phyloP scores from a whole-genome alignment of 2,797 vertebrate species.

The Cynodonichthys magdalenae region DNA sequence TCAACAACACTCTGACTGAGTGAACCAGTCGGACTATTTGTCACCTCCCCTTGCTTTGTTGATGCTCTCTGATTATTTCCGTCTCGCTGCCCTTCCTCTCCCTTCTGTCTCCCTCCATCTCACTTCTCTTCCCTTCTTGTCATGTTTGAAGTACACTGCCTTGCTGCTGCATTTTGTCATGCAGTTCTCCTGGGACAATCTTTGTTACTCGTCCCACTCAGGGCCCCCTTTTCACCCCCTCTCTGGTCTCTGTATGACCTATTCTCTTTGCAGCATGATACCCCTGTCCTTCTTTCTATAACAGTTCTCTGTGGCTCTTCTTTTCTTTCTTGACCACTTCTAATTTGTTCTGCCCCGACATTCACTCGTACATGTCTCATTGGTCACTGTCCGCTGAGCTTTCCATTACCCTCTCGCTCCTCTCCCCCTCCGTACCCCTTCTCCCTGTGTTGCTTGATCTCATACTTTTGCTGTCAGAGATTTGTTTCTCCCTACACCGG shows the following conservation, averaged over 20 bases:
- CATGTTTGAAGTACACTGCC: slow-evolving; percentile 6
- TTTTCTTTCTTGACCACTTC: slow-evolving; percentile 38
- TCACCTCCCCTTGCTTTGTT: slow-evolving; percentile 36
- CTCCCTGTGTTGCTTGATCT: slow-evolving; percentile 58
- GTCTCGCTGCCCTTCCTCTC: background rate
- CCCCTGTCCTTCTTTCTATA: slow-evolving; percentile 47
- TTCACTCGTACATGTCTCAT: slow-evolving; percentile 56
- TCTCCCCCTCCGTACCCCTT: slow-evolving; percentile 16
- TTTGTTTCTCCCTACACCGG: slow-evolving; percentile 51
- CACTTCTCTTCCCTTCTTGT: slow-evolving; percentile 18
- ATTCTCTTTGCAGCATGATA: slow-evolving; percentile 40
- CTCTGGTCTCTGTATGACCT: slow-evolving; percentile 9
- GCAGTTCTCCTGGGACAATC: slow-evolving; percentile 40
- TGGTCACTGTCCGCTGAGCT: slow-evolving; percentile 63
- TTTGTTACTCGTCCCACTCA: slow-evolving; percentile 17
- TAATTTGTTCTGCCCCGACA: slow-evolving; percentile 67
- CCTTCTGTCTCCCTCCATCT: slow-evolving; percentile 10
- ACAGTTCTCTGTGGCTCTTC: slow-evolving; percentile 41
- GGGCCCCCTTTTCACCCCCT: slow-evolving; percentile 7
- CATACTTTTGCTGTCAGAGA: slow-evolving; percentile 58
- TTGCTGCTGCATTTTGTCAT: slow-evolving; percentile 45
- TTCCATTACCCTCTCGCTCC: slow-evolving; percentile 53
- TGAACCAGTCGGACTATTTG: slow-evolving; percentile 26
- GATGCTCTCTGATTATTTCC: slow-evolving; percentile 43
- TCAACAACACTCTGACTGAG: slow-evolving; percentile 47